Base-by-base conservation (phyloP, 2,113 vertebrate genomes). In the Asarcornis scutulata region DNA sequence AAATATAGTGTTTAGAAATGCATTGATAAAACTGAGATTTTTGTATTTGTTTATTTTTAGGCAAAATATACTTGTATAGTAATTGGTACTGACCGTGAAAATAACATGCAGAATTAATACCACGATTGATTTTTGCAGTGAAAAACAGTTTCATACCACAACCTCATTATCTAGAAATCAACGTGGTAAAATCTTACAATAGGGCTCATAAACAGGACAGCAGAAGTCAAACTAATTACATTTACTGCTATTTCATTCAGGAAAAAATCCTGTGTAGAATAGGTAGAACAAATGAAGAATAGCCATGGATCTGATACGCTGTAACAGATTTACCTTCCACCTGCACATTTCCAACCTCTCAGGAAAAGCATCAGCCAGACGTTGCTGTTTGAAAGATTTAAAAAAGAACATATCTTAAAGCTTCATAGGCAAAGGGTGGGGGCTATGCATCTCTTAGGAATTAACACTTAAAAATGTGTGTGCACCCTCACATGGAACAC, bases 21-120 rank as follows among this genome's bases (percentile, higher is more conserved):
- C 83, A 63, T 78, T 73, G 38, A 46, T 89, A 94, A 93, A 94
- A 77, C 59, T 59, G 71, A 67, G 76, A 94, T 93, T 87, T 83
- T 91, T 91, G 81, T 32, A 55, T 87, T 93, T 94, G 48, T 82
- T 95, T 95, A n/a, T 58, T 94, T 95, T 96, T 95, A 68, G 63
- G 86, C 76, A 92, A 95, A 97, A 92, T 89, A 95, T 84, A 92
- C 52, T 88, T 93, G 86, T 71, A 55, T 89, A 86, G 62, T 90
- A 93, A 97, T 95, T 66, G 76, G 83, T 91, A 88, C 78, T 95
- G 97, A 96, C 90, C 96, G 83, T 96, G 89, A 91, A 90, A 93
- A 97, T 94, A 88, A 88, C 53, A 73, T 94, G 93, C 63, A 94
- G 94, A 91, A 96, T 95, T 93, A 97, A 95, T 91, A 89, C 78